These are phyloP conservation scores for Tetragnatha montana DNA, from an alignment of 2,888 invertebrate genomes.

Conservation along the genomic window DNA sequence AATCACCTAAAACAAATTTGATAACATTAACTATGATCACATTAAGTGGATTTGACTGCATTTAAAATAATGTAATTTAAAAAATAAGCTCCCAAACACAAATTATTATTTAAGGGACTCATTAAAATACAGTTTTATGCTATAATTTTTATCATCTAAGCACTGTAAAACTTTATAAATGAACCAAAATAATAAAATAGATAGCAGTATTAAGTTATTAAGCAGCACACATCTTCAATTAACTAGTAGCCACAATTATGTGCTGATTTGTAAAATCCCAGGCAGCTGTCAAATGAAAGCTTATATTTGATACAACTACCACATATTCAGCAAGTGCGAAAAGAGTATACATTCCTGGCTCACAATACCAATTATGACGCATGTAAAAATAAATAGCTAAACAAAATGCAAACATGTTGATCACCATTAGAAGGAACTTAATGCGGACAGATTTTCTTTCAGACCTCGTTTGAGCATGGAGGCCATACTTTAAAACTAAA, in stretches of 20 bases:
- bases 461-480: constrained; percentile 15
- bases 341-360: constrained; percentile 91
- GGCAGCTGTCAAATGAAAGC: constrained; percentile 91
- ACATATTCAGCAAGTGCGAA: constrained; percentile 94
- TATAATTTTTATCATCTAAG: no score
- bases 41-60: no score
- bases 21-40: no score
- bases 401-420: constrained; percentile 85
- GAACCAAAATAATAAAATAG: background rate
- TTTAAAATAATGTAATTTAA: no score
- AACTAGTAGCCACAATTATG: constrained; percentile 47
- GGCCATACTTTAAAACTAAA: constrained; percentile 77
- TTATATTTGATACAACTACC: constrained; percentile 95
- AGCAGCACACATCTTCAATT: background rate
- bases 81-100: no score
- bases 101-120: no score
- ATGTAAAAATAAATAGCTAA: constrained; percentile 91
- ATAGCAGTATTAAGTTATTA: background rate
- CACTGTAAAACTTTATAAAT: no score
- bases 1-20: no score
- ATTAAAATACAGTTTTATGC: no score
- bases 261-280: constrained; percentile 82
- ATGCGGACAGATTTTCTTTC: constrained; percentile 84
- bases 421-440: constrained; percentile 85
- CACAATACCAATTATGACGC: constrained; percentile 93